These are phyloP conservation scores for Polyodon spathula DNA, from an alignment of 2,113 vertebrate species.

Conservation along the genomic window DNA sequence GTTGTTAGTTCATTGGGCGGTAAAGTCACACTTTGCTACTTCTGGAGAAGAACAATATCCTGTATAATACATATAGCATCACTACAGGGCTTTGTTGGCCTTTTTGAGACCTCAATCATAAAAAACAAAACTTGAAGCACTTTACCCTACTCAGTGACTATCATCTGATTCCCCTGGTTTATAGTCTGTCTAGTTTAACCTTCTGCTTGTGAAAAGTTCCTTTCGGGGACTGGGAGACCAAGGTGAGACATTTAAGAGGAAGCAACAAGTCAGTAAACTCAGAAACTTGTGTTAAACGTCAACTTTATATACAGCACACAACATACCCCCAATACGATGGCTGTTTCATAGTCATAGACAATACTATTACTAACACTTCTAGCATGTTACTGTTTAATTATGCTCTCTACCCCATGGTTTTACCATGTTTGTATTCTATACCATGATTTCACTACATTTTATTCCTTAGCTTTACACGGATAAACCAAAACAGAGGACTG, in stretches of 20 bases:
- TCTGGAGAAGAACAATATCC: constrained; percentile 31
- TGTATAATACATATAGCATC: constrained; percentile 40
- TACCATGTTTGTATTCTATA: no score
- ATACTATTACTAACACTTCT: no score
- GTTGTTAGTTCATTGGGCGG: constrained; percentile 24
- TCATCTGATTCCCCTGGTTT: constrained; percentile 22
- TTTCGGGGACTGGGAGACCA: constrained; percentile 18
- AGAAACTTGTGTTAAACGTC: no score
- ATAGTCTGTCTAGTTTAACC: constrained; percentile 30
- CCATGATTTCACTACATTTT: no score
- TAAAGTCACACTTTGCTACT: constrained; percentile 1
- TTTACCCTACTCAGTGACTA: constrained; percentile 33
- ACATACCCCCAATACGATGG: no score
- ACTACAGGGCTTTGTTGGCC: constrained; percentile 39
- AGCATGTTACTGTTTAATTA: no score
- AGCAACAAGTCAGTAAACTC: not conserved
- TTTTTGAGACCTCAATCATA: constrained; percentile 33
- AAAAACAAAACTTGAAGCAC: constrained; percentile 12
- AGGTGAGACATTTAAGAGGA: not conserved
- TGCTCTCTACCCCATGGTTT: no score
- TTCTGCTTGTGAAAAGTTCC: constrained; percentile 28
- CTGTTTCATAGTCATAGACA: no score
- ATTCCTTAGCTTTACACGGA: no score
- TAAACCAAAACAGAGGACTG: no score
- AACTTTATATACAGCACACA: no score